A percentile compares a stretch with the other conserved stretches of the same genome.
These are phyloP conservation scores for Rostrhamus sociabilis DNA, from an alignment of 2,797 vertebrate species.

Conservation along the genomic window DNA sequence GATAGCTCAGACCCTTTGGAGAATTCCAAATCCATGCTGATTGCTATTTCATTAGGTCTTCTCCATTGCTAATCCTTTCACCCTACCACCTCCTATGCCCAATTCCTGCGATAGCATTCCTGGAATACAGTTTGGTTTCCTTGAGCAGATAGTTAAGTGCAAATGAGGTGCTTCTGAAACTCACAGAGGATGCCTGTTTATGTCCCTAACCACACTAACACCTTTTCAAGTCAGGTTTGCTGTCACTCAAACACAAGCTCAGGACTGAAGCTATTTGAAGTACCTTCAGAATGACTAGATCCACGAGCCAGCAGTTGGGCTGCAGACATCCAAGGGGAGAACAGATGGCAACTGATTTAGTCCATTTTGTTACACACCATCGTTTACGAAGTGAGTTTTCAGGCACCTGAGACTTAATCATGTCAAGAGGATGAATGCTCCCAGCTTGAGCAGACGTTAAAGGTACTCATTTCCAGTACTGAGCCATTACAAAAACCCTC, in stretches of 20 bases:
- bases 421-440: neutral
- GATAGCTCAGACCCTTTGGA: neutral
- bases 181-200: neutral
- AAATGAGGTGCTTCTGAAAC: neutral
- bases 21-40: neutral
- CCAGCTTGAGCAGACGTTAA: neutral
- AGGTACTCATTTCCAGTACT: neutral
- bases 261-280: neutral
- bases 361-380: neutral
- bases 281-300: neutral
- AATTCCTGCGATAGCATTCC: neutral
- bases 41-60: neutral
- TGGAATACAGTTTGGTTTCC: neutral
- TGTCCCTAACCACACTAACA: neutral
- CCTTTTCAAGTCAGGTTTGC: neutral
- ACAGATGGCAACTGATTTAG: slow-evolving; percentile 4
- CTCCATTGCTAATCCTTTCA: neutral
- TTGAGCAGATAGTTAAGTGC: neutral
- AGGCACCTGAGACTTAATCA: neutral
- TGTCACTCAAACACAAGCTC: neutral
- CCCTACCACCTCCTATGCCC: neutral
- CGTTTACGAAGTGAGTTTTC: neutral
- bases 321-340: neutral
- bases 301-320: neutral
- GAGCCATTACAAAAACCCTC: neutral